Percentiles rank a stretch among this genome's conserved stretches.
Conservation (phyloP, 2,888 invertebrate genomes). For the Cryptocephalus moraei region DNA sequence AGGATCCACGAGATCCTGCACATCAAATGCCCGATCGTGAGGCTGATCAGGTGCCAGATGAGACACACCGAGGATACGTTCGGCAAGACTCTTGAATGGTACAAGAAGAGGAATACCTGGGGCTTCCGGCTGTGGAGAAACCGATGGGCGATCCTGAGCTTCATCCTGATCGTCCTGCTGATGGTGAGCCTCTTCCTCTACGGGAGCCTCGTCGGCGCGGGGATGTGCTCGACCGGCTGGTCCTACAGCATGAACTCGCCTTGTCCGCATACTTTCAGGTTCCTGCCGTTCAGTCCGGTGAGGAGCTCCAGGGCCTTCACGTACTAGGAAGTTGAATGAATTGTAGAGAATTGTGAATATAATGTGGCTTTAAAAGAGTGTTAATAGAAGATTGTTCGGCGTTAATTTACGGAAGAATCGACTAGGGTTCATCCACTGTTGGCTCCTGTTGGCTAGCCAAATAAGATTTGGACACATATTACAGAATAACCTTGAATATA, state of each 20-base stretch:
- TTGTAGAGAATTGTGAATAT: no score
- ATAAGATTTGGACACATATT: no score
- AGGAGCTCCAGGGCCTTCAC: not conserved
- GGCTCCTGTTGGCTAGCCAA: no score
- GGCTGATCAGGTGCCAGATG: conserved; percentile 18
- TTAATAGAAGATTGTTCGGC: no score
- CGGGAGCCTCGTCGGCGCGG: conserved; percentile 21
- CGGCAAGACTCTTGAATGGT: conserved; percentile 7
- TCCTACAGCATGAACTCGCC: conserved; percentile 1
- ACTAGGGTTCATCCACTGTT: no score
- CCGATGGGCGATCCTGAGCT: conserved; percentile 17
- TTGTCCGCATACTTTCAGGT: conserved; percentile 5
- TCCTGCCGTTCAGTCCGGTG: not conserved
- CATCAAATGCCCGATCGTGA: conserved; percentile 21
- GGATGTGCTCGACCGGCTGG: conserved; percentile 16
- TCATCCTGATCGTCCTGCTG: conserved; percentile 13
- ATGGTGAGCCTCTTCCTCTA: conserved; percentile 20
- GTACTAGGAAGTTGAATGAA: not conserved
- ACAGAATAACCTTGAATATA: no score
- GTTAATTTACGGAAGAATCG: no score
- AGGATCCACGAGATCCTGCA: conserved; percentile 19
- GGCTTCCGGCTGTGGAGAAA: conserved; percentile 3
- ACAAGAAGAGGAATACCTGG: conserved; percentile 7
- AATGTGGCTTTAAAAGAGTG: no score
- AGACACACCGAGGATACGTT: conserved; percentile 13